Conservation (phyloP, 2,888 invertebrate species). For the Dynastes maya region DNA sequence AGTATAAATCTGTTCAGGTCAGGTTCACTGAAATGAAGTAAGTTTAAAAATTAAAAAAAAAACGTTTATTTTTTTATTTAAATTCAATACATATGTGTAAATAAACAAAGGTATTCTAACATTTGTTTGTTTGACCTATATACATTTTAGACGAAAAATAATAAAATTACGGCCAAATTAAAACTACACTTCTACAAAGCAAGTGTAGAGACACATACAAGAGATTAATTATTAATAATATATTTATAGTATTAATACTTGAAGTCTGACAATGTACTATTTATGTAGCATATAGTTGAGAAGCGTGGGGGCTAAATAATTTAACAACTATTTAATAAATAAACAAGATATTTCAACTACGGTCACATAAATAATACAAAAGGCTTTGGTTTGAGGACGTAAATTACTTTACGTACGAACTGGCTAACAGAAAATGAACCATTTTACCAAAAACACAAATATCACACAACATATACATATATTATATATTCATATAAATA, state of each 20-base stretch:
- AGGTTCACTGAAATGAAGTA: background rate
- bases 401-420: conserved; percentile 61
- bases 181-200: conserved; percentile 61
- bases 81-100: conserved; percentile 67
- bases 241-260: conserved; percentile 65
- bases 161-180: conserved; percentile 66
- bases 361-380: conserved; percentile 55
- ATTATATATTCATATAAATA: conserved; percentile 36
- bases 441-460: conserved; percentile 65
- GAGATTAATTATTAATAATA: conserved; percentile 64
- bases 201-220: conserved; percentile 60
- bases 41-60: conserved; percentile 47
- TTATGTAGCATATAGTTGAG: conserved; percentile 54
- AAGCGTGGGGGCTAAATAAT: conserved; percentile 53
- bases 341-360: conserved; percentile 53
- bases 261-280: conserved; percentile 61
- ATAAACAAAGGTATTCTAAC: conserved; percentile 70
- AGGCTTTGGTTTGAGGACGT: conserved; percentile 67
- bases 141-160: conserved; percentile 65
- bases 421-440: conserved; percentile 60
- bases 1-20: too few relatives aligned
- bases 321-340: conserved; percentile 55
- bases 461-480: conserved; percentile 55
- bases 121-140: conserved; percentile 66
- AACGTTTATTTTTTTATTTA: conserved; percentile 61